Evolutionary conservation across 2,113 vertebrate genomes (phyloP).

Genomic region (Neotoma lepida): DNA sequence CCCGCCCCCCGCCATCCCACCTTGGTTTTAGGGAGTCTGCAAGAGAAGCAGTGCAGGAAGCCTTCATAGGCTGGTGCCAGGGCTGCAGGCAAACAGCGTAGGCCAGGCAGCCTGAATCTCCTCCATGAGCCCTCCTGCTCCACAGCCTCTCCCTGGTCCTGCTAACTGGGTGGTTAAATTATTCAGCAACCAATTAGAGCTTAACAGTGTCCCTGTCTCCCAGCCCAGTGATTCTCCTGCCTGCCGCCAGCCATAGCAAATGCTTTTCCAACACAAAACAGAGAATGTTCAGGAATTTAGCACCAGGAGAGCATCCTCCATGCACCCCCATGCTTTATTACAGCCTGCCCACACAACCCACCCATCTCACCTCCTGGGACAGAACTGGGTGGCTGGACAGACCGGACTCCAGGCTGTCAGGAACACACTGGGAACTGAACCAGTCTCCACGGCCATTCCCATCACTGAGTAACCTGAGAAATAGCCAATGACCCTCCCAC

Average conservation of each 20-base stretch:
- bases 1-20: not conserved
- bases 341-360: not conserved
- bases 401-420: not conserved
- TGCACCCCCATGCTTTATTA: not conserved
- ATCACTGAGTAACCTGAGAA: not conserved
- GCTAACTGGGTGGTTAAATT: conserved; percentile 40
- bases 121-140: conserved; percentile 5
- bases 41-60: not conserved
- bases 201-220: conserved; percentile 41
- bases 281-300: conserved; percentile 22
- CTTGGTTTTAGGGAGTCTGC: not conserved
- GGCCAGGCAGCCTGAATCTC: not conserved
- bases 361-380: not conserved
- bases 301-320: not conserved
- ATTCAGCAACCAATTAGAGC: conserved; percentile 46
- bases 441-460: not conserved
- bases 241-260: not conserved
- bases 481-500: not conserved
- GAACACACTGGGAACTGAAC: not conserved
- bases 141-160: not conserved
- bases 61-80: not conserved
- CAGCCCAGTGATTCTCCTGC: not conserved
- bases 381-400: not conserved
- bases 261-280: conserved; percentile 42
- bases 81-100: not conserved